Percentiles rank a stretch among this genome's conserved stretches.
phyloP scores from a whole-genome alignment of 2,888 invertebrate species.

The Parnassius smintheus region DNA sequence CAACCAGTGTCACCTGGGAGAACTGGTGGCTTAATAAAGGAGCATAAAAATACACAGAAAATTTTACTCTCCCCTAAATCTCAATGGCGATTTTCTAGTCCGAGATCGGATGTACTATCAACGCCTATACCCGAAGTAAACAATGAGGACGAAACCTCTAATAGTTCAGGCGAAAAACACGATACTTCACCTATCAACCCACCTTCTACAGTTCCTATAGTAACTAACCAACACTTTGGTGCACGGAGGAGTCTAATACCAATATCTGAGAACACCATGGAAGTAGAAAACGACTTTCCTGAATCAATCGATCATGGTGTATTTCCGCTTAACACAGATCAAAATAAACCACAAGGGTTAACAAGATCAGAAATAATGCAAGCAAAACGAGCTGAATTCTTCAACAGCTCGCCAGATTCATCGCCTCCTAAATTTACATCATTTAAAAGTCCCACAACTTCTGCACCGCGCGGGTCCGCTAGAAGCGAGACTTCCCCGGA shows the following conservation, averaged over 20 bases:
- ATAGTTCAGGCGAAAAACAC: slow-evolving; percentile 80
- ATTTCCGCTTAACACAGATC: slow-evolving; percentile 70
- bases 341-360: slow-evolving; percentile 48
- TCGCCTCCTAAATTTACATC: slow-evolving; percentile 67
- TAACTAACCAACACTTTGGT: slow-evolving; percentile 74
- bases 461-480: slow-evolving; percentile 39
- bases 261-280: slow-evolving; percentile 57
- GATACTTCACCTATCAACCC: slow-evolving; percentile 56
- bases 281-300: slow-evolving; percentile 52
- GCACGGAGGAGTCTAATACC: slow-evolving; percentile 73
- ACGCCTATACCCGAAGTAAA: slow-evolving; percentile 92
- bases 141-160: slow-evolving; percentile 88
- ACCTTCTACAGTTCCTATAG: slow-evolving; percentile 68
- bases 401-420: slow-evolving; percentile 62
- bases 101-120: slow-evolving; percentile 90
- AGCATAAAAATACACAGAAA: slow-evolving; percentile 79
- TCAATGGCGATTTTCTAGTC: slow-evolving; percentile 87
- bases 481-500: slow-evolving; percentile 62
- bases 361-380: slow-evolving; percentile 79
- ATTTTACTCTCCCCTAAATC: slow-evolving; percentile 87
- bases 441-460: slow-evolving; percentile 56
- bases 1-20: slow-evolving; percentile 80
- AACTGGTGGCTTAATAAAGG: slow-evolving; percentile 71
- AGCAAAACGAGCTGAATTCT: slow-evolving; percentile 83
- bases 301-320: slow-evolving; percentile 64